Base-by-base conservation (phyloP, 2,888 invertebrate genomes). In the Hecatera dysodea region DNA sequence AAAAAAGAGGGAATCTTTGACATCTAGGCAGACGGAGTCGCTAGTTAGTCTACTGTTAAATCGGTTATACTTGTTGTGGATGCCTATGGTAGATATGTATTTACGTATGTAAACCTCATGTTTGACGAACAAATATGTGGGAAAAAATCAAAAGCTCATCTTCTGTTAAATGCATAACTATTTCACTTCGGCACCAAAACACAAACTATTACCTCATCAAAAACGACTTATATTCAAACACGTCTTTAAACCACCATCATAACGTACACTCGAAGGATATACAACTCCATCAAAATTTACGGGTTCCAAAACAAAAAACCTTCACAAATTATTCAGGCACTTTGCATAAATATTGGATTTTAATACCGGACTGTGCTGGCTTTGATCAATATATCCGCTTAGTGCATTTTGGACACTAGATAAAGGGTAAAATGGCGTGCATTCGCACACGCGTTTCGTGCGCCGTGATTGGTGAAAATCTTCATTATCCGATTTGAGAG, bases 381-480 rank as follows among this genome's bases (percentile, higher is more conserved):
- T 84, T 79, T 83, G 70, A 80, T 80, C 83, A 80, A 77, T 79
- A 80, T 78, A 85, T 87, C 86, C 86, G 86, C 84, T 89, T 84
- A 87, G 81, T 80, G 80, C 75, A 84, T 78, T 75, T 77, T 74
- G 69, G 72, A 70, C 27, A 52, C 55, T 71, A 72, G 72, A 87
- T 83, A 87, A 87, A 87, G 84, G 83, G 68, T 83, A 79, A 81
- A 83, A 84, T 82, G 68, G 82, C 79, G 76, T 75, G 72, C 77
- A 84, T 67, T 77, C 80, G 71, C 77, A 82, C 78, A 85, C 67
- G 84, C 82, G 80, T 87, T 83, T 86, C 84, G 67, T 75, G 77
- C 75, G 72, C 75, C 65, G 56, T 80, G 75, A 81, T 83, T 75
- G 79, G 62, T 48, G 75, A 71, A 80, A 81, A 78, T 81, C 75